phyloP scores from a whole-genome alignment of 2,113 vertebrate genomes.

The Pholis gunnellus region DNA sequence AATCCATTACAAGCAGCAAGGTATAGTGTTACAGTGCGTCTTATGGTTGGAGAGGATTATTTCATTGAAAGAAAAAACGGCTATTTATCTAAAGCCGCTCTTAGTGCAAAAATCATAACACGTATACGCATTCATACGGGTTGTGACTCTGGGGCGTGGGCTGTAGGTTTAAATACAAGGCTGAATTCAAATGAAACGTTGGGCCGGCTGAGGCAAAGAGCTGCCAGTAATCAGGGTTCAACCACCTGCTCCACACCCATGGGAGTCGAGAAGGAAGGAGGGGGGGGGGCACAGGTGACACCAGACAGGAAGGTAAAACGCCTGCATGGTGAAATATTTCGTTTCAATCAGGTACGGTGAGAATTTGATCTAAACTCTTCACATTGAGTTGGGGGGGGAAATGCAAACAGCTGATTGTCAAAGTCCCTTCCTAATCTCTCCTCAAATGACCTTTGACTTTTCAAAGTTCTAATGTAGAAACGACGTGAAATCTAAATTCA shows the following conservation, averaged over 20 bases:
- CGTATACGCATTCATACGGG: slow-evolving; percentile 58
- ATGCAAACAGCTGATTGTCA: neutral
- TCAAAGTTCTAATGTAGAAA: neutral
- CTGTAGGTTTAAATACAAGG: slow-evolving; percentile 42
- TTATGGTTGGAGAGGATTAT: neutral
- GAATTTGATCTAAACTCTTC: neutral
- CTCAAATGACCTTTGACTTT: slow-evolving; percentile 34
- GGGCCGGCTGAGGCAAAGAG: slow-evolving; percentile 11
- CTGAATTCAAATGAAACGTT: slow-evolving; percentile 5
- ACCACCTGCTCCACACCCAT: slow-evolving; percentile 35
- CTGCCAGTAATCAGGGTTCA: neutral
- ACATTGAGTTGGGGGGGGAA: neutral
- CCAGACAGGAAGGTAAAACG: neutral
- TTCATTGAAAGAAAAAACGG: slow-evolving; percentile 41
- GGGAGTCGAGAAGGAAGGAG: neutral
- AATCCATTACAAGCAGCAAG: slow-evolving; percentile 7
- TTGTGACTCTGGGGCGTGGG: neutral
- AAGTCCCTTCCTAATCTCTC: slow-evolving; percentile 28
- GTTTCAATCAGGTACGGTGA: neutral
- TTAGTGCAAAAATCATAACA: slow-evolving; percentile 24
- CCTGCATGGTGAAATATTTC: neutral
- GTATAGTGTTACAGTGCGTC: slow-evolving; percentile 5
- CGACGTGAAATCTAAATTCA: neutral
- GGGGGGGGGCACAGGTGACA: neutral
- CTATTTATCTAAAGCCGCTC: slow-evolving; percentile 27